Evolutionary conservation across 2,888 invertebrate species (phyloP), one percentile per base, ranked within the genome.

Genomic region (Thera obeliscata): DNA sequence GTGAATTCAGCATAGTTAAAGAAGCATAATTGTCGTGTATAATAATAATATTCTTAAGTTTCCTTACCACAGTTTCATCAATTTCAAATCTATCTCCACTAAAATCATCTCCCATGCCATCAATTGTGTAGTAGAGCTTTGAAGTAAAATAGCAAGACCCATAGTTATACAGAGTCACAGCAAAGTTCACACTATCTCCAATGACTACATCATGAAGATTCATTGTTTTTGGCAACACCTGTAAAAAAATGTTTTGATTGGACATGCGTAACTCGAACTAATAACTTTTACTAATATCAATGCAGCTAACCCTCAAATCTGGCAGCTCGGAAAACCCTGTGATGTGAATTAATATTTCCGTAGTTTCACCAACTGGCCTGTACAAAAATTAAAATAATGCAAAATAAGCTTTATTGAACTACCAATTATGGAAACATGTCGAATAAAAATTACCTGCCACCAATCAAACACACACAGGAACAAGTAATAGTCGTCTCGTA

Each of bases 261-360:
- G 43, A 46, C 8, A 9, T 9, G 9, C 9, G 9, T 46, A 46
- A 46, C 9, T 9, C 2, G 9, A 46, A 7, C 43, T 9, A 46
- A 46, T 8, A 46, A 46, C 9, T 9, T 46, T 46, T 9, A 64
- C 43, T 22, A 12, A 46, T 12, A 58, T 4, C 4, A 60, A 22
- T 38, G 43, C 48, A 64, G 64, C 74, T 77, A 52, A 90, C 91
- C 84, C 83, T 86, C 60, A 94, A 83, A 79, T 93, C 89, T 9
- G 93, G 90, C 3, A 85, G 71, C 78, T 93, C 92, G 0, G 93
- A 94, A 81, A 87, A 92, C 64, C 93, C 94, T 41, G 78, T 81
- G 60, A 93, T 86, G 41, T 87, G 80, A 33, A 93, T 85, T 62
- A 84, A 87, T 59, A 91, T 76, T 72, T 94, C 93, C 1, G 83